Percentiles rank a stretch among this genome's conserved stretches.
phyloP scores from a whole-genome alignment of 2,888 invertebrate species.

The Venustoraphidia nigricollis region DNA sequence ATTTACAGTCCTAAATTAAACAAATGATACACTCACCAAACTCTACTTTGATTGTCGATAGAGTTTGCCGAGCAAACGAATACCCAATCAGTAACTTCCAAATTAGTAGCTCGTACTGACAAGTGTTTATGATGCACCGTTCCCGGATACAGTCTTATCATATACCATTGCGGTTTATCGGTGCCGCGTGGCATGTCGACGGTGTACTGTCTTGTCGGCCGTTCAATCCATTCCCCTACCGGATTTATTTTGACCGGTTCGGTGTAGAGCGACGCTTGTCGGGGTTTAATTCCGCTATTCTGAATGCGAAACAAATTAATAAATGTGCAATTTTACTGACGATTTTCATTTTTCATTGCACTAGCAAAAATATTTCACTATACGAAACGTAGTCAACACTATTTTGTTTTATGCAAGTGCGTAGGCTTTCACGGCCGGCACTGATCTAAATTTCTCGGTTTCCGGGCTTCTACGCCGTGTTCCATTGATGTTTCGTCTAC shows the following conservation, averaged over 20 bases:
- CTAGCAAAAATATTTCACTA: conserved; percentile 2
- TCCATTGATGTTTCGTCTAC: too few relatives aligned
- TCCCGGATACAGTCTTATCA: conserved; percentile 39
- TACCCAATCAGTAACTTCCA: conserved; percentile 59
- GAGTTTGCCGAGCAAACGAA: conserved; percentile 54
- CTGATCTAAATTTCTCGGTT: too few relatives aligned
- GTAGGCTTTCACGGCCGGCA: too few relatives aligned
- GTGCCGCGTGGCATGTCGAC: conserved; percentile 23
- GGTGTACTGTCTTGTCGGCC: conserved; percentile 26
- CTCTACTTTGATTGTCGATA: conserved; percentile 34
- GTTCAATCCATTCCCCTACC: conserved; percentile 34
- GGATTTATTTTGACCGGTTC: conserved; percentile 22
- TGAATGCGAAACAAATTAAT: conserved; percentile 14
- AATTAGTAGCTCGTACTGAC: conserved; percentile 50
- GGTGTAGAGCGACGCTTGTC: conserved; percentile 20
- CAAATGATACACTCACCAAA: conserved; percentile 50
- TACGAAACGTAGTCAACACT: too few relatives aligned
- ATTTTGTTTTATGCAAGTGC: too few relatives aligned
- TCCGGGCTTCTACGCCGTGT: too few relatives aligned
- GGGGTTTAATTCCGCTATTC: conserved; percentile 21
- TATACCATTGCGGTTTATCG: conserved; percentile 28
- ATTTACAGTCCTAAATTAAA: too few relatives aligned
- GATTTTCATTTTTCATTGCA: conserved; percentile 10
- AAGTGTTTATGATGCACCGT: conserved; percentile 40
- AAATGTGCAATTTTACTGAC: not conserved